Base-by-base conservation (phyloP, 2,113 vertebrate genomes). In the Misgurnus anguillicaudatus region DNA sequence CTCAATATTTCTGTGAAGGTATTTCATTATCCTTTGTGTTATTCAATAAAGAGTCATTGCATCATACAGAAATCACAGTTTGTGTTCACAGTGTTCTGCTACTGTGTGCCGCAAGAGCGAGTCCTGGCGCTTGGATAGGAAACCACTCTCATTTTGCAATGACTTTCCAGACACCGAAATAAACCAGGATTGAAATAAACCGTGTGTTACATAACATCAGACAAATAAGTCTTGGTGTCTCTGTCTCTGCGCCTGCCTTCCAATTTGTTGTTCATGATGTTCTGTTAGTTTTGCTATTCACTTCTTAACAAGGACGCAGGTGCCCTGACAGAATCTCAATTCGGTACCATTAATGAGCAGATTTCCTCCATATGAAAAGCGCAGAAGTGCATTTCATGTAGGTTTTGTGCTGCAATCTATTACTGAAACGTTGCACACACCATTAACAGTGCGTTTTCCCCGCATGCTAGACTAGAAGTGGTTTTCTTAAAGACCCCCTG, bases 211-310 rank as follows among this genome's bases (percentile, higher is more conserved):
- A 82, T 75, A 84, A 82, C 80, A 84, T 78, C 80, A 84, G 80
- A 84, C 70, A 84, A 84, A 82, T 84, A 79, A 78, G 60, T 81
- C 76, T 67, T 61, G 83, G 70, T 14, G 60, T 82, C 41, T 71
- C 48, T 67, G 19, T 58, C 65, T 68, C 76, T 75, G 47, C 39
- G 61, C 76, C 58, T 67, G 51, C 72, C 39, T 75, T 62, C 66
- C 75, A 78, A 79, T 84, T 84, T 81, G 79, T 81, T 84, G 47
- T 79, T 84, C 79, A 81, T 81, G 79, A 84, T 84, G 76, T 84
- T 71, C 71, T 79, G 76, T 71, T 73, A 76, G 80, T 81, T 81
- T 81, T 75, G 64, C 65, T 72, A 53, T 79, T 82, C 60, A 62
- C 64, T 76, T 84, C 65, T 62, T 79, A 79, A 84, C 79, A 64